phyloP scores from a whole-genome alignment of 2,888 invertebrate species.

The Agrotis exclamationis region DNA sequence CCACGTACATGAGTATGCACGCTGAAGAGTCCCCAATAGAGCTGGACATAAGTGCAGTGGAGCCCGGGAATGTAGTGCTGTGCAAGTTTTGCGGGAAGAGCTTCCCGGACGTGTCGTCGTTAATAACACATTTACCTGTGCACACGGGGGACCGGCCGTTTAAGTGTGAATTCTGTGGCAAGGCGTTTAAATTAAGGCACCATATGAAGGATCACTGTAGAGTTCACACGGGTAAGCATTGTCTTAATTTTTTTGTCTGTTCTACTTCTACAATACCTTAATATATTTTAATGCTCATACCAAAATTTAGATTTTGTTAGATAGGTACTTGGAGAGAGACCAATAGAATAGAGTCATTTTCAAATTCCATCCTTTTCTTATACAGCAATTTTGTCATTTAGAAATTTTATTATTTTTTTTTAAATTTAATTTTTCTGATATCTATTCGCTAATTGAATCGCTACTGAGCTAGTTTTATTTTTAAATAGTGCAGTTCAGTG shows the following conservation, averaged over 20 bases:
- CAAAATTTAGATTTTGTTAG: slow-evolving; percentile 1
- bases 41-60: slow-evolving; percentile 90
- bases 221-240: slow-evolving; percentile 95
- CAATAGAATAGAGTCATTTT: background rate
- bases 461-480: background rate
- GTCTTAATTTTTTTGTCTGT: background rate
- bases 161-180: slow-evolving; percentile 98
- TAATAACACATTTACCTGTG: slow-evolving; percentile 96
- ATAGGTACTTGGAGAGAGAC: background rate
- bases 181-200: slow-evolving; percentile 97
- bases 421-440: background rate
- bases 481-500: background rate
- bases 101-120: slow-evolving; percentile 97
- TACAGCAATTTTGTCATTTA: background rate
- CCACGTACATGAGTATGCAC: slow-evolving; percentile 86
- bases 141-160: slow-evolving; percentile 98
- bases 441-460: background rate
- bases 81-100: slow-evolving; percentile 98
- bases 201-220: slow-evolving; percentile 99
- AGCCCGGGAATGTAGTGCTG: slow-evolving; percentile 95
- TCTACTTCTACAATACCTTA: background rate
- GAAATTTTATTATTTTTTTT: background rate
- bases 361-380: background rate
- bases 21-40: slow-evolving; percentile 92
- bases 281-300: background rate